These are phyloP conservation scores for Griposia aprilina DNA, from an alignment of 2,888 invertebrate genomes.

Conservation along the genomic window DNA sequence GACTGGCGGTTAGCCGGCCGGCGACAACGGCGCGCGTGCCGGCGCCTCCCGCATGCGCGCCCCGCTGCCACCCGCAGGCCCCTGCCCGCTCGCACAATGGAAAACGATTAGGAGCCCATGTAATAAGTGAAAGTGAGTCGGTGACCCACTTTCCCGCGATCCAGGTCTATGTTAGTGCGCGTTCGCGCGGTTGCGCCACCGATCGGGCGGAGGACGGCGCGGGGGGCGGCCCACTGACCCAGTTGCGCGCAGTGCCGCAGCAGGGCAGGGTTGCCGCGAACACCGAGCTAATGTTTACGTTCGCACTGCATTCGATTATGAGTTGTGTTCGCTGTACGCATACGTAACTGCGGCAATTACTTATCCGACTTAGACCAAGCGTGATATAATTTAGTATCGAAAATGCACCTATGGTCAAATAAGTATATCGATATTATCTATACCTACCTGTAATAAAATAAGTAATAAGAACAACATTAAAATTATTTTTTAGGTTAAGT, in stretches of 20 bases:
- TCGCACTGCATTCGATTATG: conserved; percentile 81
- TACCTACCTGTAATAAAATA: background rate
- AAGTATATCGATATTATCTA: background rate
- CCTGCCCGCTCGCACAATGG: conserved; percentile 92
- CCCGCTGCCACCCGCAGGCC: conserved; percentile 87
- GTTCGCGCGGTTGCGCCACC: conserved; percentile 90
- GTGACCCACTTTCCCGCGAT: conserved; percentile 98
- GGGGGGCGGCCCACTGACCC: conserved; percentile 95
- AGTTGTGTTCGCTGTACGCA: conserved; percentile 68
- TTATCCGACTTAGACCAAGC: conserved; percentile 27
- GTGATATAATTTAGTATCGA: conserved; percentile 8
- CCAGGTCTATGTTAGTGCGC: conserved; percentile 97
- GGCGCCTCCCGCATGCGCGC: conserved; percentile 90
- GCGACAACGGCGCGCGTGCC: conserved; percentile 88
- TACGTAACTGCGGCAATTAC: conserved; percentile 64
- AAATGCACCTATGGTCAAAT: background rate
- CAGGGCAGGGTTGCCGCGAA: conserved; percentile 90
- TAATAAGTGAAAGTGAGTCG: conserved; percentile 97
- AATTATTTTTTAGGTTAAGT: background rate
- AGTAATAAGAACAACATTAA: background rate
- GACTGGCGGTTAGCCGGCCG: conserved; percentile 89
- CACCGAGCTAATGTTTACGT: conserved; percentile 87
- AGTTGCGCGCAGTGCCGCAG: conserved; percentile 93
- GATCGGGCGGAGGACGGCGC: conserved; percentile 88
- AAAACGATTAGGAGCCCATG: conserved; percentile 94